phyloP scores from a whole-genome alignment of 2,888 invertebrate species.

The Tachina grossa region DNA sequence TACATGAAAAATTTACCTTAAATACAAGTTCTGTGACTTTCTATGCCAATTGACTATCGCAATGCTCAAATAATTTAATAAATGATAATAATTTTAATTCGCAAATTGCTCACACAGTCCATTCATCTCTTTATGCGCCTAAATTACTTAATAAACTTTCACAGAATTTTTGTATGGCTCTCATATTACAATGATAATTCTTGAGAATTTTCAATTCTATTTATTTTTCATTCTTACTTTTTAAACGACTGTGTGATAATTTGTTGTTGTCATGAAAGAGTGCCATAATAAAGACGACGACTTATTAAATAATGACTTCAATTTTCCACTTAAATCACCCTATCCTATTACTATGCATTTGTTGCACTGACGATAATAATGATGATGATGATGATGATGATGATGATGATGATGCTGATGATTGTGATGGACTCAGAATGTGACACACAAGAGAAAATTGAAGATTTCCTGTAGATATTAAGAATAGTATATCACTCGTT shows the following conservation, averaged over 20 bases:
- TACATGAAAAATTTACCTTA: too few species aligned
- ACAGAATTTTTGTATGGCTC: neutral
- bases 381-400: too few species aligned
- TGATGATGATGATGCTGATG: neutral
- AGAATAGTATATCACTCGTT: conserved; percentile 32
- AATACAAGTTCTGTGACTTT: too few species aligned
- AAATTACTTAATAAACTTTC: conserved; percentile 36
- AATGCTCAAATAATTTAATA: neutral
- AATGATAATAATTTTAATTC: neutral
- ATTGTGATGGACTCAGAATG: conserved; percentile 28
- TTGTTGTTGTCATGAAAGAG: conserved; percentile 34
- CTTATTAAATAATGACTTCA: conserved; percentile 62
- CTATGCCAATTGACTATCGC: too few species aligned
- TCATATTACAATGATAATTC: conserved; percentile 39
- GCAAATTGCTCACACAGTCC: neutral
- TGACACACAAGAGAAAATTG: conserved; percentile 56
- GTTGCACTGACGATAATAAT: neutral
- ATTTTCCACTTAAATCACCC: conserved; percentile 57
- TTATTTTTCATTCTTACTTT: neutral
- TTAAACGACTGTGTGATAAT: conserved; percentile 26
- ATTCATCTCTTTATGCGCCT: neutral
- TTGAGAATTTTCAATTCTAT: conserved; percentile 20
- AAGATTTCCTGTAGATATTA: conserved; percentile 58
- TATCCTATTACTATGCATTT: conserved; percentile 33
- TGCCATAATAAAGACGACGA: conserved; percentile 45